Base-by-base conservation (phyloP, 2,888 invertebrate genomes). In the Helleia helle region DNA sequence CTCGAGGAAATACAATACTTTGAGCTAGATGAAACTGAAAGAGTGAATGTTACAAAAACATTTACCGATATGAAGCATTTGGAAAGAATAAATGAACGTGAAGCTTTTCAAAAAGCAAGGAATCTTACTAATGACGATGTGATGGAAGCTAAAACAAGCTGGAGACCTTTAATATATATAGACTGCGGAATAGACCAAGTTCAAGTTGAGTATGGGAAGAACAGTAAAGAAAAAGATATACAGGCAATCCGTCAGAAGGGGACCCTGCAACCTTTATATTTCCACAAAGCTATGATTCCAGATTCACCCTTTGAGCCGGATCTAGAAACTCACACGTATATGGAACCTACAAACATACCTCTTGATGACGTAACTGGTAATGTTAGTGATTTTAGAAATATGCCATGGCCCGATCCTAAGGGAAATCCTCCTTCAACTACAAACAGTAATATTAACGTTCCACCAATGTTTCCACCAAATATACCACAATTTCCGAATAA, bases 1-100 rank as follows among this genome's bases (percentile, higher is more conserved):
- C 80, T 99, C 22, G 93, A 93, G 56, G 91, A 93, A 59, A 87
- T 95, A 42, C 91, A 93, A 57, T 97, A 90, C 74, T 98, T 99
- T 71, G 97, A 97, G 71, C 79, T 97, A 52, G 97, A 98, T 72
- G 97, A 97, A 76, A 96, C 93, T 9, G 98, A 99, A 77, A 88
- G 98, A 62, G 95, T 96, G 1, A 98, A 98, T 76, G 97, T 98
- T 1, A 96, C 92, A 2, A 95, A 92, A 73, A 93, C 89, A 22
- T 97, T 97, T 73, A 92, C 91, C 24, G 96, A 96, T 59, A 93
- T 96, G 93, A 95, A 95, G 65, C 90, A 93, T 66, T 90, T 95
- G 85, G 98, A 98, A 66, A 91, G 93, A 59, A 88, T 89, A 45
- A 87, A 92, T 56, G 98, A 98, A 80, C 88, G 94, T 40, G 93